Base-by-base conservation (phyloP, 2,797 vertebrate genomes). In the Sandelia bainsii region DNA sequence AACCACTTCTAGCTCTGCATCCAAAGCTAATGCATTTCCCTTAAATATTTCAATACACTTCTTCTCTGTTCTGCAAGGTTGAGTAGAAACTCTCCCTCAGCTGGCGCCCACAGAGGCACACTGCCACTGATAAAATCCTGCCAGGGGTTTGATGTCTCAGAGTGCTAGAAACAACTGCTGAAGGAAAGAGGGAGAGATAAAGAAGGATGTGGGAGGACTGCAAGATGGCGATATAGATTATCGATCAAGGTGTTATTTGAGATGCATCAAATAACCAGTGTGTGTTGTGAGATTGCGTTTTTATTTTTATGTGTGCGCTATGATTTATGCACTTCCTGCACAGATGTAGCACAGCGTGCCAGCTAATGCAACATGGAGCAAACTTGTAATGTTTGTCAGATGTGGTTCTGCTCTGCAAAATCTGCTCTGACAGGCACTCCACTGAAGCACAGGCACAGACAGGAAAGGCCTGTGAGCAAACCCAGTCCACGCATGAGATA, bases 41-140 rank as follows among this genome's bases (percentile, higher is more conserved):
- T 86, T 95, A 91, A 95, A 95, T 95, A 94, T 95, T 94, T 94
- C 86, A 94, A 88, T 73, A 80, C 64, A 70, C 81, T 85, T 72
- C 78, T 64, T 69, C 69, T 87, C 70, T 80, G 75, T 84, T 90
- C 86, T 81, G 80, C 82, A 71, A 80, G 83, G 81, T 57, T 85
- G 85, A 91, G 80, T 79, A 80, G 83, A 75, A 72, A 72, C 70
- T 40, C 67, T 78, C 54, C 52, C 45, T 87, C 71, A 77, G 79
- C 82, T 69, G 32, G 80, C 29, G 75, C 89, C 82, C 87, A 74
- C 69, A 81, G 77, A 85, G 72, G 37, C 56, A 1, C 56, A 19
- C 70, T 70, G 85, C 63, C 88, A 72, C 77, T 10, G 39, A 68
- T 78, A 63, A 82, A 83, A 82, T 69, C 82, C 63, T 71, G 61